Conservation (phyloP, 2,888 invertebrate species). For the Drosophila picticornis region DNA sequence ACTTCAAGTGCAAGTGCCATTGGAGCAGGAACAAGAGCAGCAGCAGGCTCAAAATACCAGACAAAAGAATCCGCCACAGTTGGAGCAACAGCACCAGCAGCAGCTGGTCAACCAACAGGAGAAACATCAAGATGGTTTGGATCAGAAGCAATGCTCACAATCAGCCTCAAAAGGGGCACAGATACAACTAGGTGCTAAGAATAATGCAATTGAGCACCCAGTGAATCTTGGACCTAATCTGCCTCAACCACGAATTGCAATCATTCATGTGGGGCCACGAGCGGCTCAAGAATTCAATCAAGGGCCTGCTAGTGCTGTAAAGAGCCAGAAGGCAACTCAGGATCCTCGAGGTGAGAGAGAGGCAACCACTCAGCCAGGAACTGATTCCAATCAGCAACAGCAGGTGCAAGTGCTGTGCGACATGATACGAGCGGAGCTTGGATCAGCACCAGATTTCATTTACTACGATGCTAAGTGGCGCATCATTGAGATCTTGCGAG, state of each 20-base stretch:
- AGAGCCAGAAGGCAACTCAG: too few relatives aligned
- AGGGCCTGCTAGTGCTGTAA: background rate
- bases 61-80: background rate
- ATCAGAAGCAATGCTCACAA: background rate
- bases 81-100: background rate
- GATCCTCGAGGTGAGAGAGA: background rate
- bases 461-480: conserved; percentile 79
- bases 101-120: background rate
- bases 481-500: conserved; percentile 71
- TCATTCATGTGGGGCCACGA: background rate
- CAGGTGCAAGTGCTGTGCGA: conserved; percentile 73
- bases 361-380: background rate
- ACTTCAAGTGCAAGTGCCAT: background rate
- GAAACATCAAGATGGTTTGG: background rate
- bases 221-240: background rate
- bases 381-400: background rate
- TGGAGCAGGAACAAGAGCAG: background rate
- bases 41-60: background rate
- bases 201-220: background rate
- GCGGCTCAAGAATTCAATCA: background rate
- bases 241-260: background rate
- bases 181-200: background rate
- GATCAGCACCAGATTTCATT: conserved; percentile 63
- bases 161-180: background rate
- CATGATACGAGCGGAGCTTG: conserved; percentile 66